These are phyloP conservation scores for Agrotis puta DNA, from an alignment of 2,888 invertebrate species.

Conservation along the genomic window DNA sequence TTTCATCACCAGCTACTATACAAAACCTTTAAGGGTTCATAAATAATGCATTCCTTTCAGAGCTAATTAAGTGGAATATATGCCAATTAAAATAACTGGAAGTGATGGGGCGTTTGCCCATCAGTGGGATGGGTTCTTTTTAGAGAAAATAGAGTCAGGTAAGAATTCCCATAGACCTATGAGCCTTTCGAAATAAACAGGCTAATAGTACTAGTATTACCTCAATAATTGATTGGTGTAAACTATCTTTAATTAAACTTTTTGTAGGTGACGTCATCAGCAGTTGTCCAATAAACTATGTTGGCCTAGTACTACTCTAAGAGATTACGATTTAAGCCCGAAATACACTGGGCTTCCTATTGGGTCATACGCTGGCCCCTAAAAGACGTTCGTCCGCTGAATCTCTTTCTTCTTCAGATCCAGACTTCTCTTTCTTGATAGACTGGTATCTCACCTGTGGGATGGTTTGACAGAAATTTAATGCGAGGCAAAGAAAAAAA, in stretches of 20 bases:
- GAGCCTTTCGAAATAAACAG: no score
- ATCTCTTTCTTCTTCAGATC: conserved; percentile 92
- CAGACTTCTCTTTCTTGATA: conserved; percentile 91
- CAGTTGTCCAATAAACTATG: conserved; percentile 21
- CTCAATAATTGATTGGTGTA: no score
- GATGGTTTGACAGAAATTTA: background rate
- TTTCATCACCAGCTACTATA: background rate
- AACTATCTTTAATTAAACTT: background rate
- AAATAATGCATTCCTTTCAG: no score
- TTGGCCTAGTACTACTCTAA: conserved; percentile 47
- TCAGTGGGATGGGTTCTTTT: no score
- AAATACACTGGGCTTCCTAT: conserved; percentile 79
- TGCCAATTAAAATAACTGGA: no score
- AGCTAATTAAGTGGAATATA: no score
- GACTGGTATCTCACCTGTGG: conserved; percentile 91
- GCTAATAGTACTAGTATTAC: no score
- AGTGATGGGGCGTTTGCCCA: no score
- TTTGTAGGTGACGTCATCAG: background rate
- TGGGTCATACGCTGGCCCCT: conserved; percentile 90
- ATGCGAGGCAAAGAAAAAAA: no score
- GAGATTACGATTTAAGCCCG: conserved; percentile 81
- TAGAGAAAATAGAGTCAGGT: no score
- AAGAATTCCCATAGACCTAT: no score
- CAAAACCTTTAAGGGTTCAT: background rate
- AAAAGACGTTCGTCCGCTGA: conserved; percentile 92